A percentile compares a stretch with the other conserved stretches of the same genome.
These are phyloP conservation scores for Scotopteryx bipunctaria DNA, from an alignment of 2,888 invertebrate genomes.

Conservation along the genomic window DNA sequence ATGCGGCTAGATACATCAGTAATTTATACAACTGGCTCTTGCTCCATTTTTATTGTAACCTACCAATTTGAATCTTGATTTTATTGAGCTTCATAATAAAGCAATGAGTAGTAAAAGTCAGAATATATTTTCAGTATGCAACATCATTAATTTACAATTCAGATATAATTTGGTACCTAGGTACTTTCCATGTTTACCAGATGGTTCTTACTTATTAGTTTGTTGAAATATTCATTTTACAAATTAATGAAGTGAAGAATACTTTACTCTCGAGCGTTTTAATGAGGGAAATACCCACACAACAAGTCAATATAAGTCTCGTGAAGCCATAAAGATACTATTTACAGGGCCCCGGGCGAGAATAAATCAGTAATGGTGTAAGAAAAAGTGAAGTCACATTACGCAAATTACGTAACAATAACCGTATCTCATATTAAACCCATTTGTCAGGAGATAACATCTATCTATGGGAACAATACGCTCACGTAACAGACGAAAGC, in stretches of 20 bases:
- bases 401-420: constrained; percentile 64
- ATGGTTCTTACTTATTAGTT: not conserved
- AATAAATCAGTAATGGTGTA: constrained; percentile 41
- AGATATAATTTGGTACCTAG: too few species aligned
- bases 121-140: not conserved
- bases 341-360: constrained; percentile 30
- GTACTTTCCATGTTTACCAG: too few species aligned
- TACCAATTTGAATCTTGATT: constrained; percentile 17
- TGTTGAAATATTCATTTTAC: not conserved
- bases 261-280: constrained; percentile 6
- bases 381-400: constrained; percentile 53
- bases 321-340: constrained; percentile 29
- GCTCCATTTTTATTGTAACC: constrained; percentile 16
- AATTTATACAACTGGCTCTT: constrained; percentile 30
- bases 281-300: constrained; percentile 24
- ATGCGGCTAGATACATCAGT: constrained; percentile 54
- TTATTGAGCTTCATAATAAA: constrained; percentile 10
- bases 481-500: constrained; percentile 68
- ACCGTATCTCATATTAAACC: constrained; percentile 65
- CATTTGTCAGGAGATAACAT: constrained; percentile 74
- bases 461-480: constrained; percentile 61
- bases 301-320: constrained; percentile 24
- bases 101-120: too few species aligned
- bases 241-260: constrained; percentile 7
- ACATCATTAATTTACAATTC: not conserved